Evolutionary conservation across 2,113 vertebrate genomes (phyloP).

Genomic region (Cyanoramphus novaezelandiae): DNA sequence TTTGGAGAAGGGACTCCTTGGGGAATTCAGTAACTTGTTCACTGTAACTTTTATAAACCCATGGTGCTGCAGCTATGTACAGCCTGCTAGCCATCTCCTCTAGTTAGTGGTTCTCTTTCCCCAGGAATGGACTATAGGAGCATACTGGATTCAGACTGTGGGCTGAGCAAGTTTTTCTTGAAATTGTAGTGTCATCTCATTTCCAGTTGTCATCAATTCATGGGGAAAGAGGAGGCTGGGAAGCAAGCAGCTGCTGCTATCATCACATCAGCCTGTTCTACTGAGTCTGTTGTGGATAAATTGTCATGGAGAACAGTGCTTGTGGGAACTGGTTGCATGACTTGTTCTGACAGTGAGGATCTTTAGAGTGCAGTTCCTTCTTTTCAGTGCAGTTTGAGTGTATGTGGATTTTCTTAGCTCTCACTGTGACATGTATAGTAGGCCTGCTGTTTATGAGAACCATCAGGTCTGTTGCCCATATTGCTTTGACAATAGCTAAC

Average conservation of each 20-base stretch:
- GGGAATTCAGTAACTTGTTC: background rate
- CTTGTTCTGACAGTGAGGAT: background rate
- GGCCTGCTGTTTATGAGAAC: background rate
- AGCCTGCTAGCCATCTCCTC: background rate
- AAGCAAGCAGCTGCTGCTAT: background rate
- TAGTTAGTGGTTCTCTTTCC: background rate
- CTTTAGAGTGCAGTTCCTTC: background rate
- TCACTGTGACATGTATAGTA: accelerated
- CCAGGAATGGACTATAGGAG: background rate
- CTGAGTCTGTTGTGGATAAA: background rate
- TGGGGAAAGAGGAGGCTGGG: background rate
- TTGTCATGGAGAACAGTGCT: background rate
- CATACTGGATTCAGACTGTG: background rate
- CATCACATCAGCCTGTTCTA: background rate
- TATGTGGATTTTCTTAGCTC: background rate
- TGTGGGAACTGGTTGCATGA: background rate
- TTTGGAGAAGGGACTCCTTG: background rate
- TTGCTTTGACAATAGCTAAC: background rate
- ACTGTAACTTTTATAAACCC: background rate
- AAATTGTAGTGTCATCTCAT: background rate
- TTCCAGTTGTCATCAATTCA: background rate
- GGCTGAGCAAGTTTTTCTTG: background rate
- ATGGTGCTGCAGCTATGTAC: background rate
- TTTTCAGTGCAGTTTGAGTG: background rate
- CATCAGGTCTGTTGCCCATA: background rate